phyloP scores from a whole-genome alignment of 2,113 vertebrate species.

The Synodontis membranacea region DNA sequence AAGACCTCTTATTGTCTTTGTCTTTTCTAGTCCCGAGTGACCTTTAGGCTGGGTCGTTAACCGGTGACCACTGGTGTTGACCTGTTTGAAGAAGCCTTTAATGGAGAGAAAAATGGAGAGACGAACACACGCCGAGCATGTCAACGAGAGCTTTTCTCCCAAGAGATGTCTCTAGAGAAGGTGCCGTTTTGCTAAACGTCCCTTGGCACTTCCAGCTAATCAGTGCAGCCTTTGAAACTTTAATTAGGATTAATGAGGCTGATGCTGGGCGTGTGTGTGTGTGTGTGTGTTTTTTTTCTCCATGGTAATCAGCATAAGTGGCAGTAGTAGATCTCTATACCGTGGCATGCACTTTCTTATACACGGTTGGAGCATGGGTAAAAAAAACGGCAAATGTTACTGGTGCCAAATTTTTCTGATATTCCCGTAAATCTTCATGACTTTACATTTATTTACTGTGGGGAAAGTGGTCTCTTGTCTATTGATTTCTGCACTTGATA shows the following conservation, averaged over 20 bases:
- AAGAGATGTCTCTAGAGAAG: constrained; percentile 43
- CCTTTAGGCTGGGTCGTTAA: constrained; percentile 43
- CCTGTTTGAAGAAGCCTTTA: neutral
- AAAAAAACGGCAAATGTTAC: neutral
- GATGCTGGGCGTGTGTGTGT: neutral
- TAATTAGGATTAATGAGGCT: constrained; percentile 50
- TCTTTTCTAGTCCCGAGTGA: constrained; percentile 30
- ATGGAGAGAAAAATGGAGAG: neutral
- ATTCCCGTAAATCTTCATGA: neutral
- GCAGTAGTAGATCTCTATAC: neutral
- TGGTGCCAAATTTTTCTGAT: neutral
- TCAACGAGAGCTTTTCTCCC: neutral
- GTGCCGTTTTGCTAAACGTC: constrained; percentile 20
- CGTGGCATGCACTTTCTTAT: neutral
- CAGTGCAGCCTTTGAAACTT: constrained; percentile 53
- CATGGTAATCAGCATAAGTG: constrained; percentile 25
- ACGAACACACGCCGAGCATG: neutral
- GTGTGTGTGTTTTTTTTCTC: neutral
- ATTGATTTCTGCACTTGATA: neutral
- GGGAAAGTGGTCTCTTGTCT: neutral
- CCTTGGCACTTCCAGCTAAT: constrained; percentile 32
- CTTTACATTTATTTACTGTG: neutral
- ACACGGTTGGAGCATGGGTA: neutral
- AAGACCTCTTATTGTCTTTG: constrained; percentile 40
- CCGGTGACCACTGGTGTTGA: constrained; percentile 24